Conservation (phyloP, 2,797 vertebrate genomes). For the Periophthalmus magnuspinnatus region DNA sequence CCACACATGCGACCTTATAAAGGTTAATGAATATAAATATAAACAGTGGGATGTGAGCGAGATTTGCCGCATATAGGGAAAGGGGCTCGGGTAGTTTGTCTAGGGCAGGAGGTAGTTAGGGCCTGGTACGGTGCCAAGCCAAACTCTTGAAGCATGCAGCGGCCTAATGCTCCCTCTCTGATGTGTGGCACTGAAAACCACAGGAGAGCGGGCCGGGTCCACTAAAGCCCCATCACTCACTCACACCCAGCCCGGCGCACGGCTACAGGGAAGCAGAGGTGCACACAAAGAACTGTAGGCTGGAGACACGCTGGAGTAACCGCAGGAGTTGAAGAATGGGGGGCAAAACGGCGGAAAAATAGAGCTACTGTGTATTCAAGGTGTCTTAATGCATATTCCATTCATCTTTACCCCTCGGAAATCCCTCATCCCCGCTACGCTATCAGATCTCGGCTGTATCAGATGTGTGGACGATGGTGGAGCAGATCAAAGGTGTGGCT, state of each 20-base stretch:
- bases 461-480: constrained; percentile 65
- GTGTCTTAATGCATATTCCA: constrained; percentile 75
- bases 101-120: constrained; percentile 71
- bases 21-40: constrained; percentile 72
- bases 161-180: constrained; percentile 72
- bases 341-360: constrained; percentile 53
- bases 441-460: constrained; percentile 69
- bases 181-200: constrained; percentile 75
- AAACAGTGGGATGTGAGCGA: constrained; percentile 56
- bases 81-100: constrained; percentile 56
- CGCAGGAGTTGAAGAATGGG: constrained; percentile 63
- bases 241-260: constrained; percentile 60
- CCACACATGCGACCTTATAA: constrained; percentile 58
- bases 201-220: constrained; percentile 74
- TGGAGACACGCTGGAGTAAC: constrained; percentile 48
- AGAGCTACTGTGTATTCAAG: constrained; percentile 51
- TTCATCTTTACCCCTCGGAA: constrained; percentile 60
- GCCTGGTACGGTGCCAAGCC: constrained; percentile 79
- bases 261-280: constrained; percentile 39
- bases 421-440: constrained; percentile 59
- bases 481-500: constrained; percentile 75
- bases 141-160: constrained; percentile 80
- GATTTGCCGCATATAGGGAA: constrained; percentile 44
- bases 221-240: constrained; percentile 82
- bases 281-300: constrained; percentile 35